A percentile compares a stretch with the other conserved stretches of the same genome.
Evolutionary conservation across 2,888 invertebrate genomes (phyloP).

Genomic region (Drosophila longiperda): DNA sequence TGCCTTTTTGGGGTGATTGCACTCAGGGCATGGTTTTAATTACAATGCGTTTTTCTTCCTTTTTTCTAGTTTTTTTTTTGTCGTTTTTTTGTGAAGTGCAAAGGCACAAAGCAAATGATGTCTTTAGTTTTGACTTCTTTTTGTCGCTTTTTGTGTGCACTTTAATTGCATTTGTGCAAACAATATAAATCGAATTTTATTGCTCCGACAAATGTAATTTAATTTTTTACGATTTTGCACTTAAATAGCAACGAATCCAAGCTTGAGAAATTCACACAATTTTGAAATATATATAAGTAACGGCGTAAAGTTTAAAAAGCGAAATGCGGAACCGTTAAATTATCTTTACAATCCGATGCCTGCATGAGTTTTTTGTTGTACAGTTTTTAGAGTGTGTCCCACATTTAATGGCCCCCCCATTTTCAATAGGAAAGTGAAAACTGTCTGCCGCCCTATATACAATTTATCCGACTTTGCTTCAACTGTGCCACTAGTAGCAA

Average conservation of each 20-base stretch:
- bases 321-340: conserved; percentile 8
- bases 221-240: conserved; percentile 83
- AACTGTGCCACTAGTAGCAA: conserved; percentile 14
- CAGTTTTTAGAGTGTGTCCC: conserved; percentile 34
- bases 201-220: conserved; percentile 71
- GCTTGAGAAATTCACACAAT: conserved; percentile 40
- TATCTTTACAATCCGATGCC: conserved; percentile 37
- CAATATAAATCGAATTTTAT: conserved; percentile 77
- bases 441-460: conserved; percentile 56
- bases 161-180: conserved; percentile 77
- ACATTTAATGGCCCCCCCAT: conserved; percentile 59
- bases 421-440: conserved; percentile 65
- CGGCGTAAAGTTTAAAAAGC: conserved; percentile 9
- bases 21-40: conserved; percentile 64
- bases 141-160: conserved; percentile 46
- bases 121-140: conserved; percentile 70
- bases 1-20: conserved; percentile 72
- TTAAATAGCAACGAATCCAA: conserved; percentile 54
- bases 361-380: conserved; percentile 33
- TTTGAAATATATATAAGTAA: conserved; percentile 21
- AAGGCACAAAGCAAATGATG: conserved; percentile 74
- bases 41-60: conserved; percentile 46
- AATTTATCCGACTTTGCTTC: conserved; percentile 41
- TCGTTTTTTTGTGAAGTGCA: conserved; percentile 54
- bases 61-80: conserved; percentile 51